Base-by-base conservation (phyloP, 2,888 invertebrate genomes). In the Harmothoe impar region DNA sequence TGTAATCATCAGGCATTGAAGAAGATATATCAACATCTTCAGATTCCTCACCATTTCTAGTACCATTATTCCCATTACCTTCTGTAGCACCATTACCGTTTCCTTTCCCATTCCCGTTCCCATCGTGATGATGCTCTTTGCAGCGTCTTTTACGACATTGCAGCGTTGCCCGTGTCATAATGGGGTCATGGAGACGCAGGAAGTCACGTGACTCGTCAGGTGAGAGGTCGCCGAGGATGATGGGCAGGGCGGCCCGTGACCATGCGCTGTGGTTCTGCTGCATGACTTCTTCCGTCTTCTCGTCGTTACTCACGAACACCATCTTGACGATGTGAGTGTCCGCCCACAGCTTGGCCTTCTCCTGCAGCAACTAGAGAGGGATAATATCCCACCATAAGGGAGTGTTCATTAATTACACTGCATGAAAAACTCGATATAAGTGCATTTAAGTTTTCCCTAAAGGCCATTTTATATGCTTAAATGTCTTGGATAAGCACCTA, bases 311-410 rank as follows among this genome's bases (percentile, higher is more conserved):
- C 43, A 93, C 91, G 84, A 93, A 92, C 0, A 93, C 85, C 25
- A 93, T 68, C 86, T 93, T 93, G 43, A 85, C 91, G 15, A 92
- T 91, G 85, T 92, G 92, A 51, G 92, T 89, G 81, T 93, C 93
- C 15, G 93, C 92, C 93, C 93, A 93, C 17, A 93, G 84, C 86
- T 92, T 93, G 25, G 93, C 93, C 84, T 93, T 93, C 35, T 91
- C 90, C 89, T 93, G 92, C 17, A 56, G 86, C 35, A 89, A 1
- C 20, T n/a, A n/a, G n/a, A n/a, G n/a, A n/a, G n/a, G n/a, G n/a
- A n/a, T n/a, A n/a, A n/a, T n/a, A n/a, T n/a, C 0, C 0, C 35
- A 51, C 52, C 15, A 20, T 0, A 17, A 86, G 35, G n/a, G 5
- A 0, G 20, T 23, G n/a, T 23, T 23, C 29, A 23, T 86, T 86